Base-by-base conservation (phyloP, 2,113 vertebrate species). In the Callipepla squamata region DNA sequence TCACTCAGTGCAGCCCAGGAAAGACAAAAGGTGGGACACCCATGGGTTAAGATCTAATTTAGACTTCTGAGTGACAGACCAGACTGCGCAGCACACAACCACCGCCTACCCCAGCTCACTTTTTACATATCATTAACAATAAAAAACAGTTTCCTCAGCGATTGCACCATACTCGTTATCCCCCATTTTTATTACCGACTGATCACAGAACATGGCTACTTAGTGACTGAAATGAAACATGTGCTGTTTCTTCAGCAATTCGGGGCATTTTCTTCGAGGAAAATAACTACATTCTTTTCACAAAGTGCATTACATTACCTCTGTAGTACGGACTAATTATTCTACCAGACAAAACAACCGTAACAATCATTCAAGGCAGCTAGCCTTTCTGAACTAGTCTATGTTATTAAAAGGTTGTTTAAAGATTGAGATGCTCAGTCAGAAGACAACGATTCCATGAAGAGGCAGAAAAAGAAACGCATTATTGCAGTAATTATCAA, bases 401-500 rank as follows among this genome's bases (percentile, higher is more conserved):
- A 11, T 19, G 38, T 36, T 92, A 79, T 28, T 83, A 70, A 74
- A 85, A 94, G 50, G 58, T 50, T 85, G 74, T 72, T 83, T 87
- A 94, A 73, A 90, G 50, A 90, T 3, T 59, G 19, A 75, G 45
- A 67, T 79, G 40, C 32, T 77, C 92, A 22, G 21, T 77, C n/a
- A 89, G 57, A 79, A 91, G 44, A 73, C 32, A 77, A 89, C 48
- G 58, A 62, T 63, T 86, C 58, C 40, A 80, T 32, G n/a, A 85
- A 63, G 48, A 91, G 48, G 48, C 1, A 58, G 76, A 67, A 42
- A 87, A 63, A 86, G 68, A 85, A 62, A 80, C 85, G 87, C 66
- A 20, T 68, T 59, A 38, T 1, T 3, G 40, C 23, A 83, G 44
- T 74, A 89, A 95, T 95, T 95, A 96, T n/a, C 83, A 93, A 74